A percentile compares a stretch with the other conserved stretches of the same genome.
Conservation (phyloP, 2,113 vertebrate genomes). For the Ceratotherium simum region DNA sequence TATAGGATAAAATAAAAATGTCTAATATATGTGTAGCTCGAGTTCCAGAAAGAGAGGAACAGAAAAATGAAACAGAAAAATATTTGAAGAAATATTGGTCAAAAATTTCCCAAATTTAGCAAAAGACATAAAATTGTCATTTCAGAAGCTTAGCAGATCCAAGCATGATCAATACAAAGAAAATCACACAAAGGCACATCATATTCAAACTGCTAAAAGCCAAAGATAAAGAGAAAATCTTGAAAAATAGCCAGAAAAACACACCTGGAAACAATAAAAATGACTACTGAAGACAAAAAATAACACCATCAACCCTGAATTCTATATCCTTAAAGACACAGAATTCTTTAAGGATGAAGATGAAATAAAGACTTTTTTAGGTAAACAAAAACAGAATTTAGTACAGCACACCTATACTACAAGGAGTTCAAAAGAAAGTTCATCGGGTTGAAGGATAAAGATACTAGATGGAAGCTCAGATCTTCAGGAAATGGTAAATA, state of each 20-base stretch:
- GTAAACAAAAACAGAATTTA: constrained; percentile 9
- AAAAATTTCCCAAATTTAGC: not conserved
- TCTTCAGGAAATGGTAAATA: not conserved
- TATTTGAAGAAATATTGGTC: not conserved
- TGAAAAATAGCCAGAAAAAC: not conserved
- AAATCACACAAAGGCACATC: not conserved
- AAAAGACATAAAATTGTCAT: not conserved
- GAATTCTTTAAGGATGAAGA: not conserved
- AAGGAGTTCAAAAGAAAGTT: not conserved
- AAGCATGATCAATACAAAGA: not conserved
- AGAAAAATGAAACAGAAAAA: not conserved
- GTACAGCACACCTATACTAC: not conserved
- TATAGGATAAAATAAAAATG: not conserved
- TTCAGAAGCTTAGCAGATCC: not conserved
- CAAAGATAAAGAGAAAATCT: not conserved
- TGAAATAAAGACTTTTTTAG: not conserved
- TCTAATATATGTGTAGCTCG: not conserved
- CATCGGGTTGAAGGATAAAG: not conserved
- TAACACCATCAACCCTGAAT: not conserved
- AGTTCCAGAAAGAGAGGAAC: not conserved
- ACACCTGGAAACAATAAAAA: not conserved
- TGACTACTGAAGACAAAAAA: not conserved
- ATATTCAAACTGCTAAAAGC: not conserved
- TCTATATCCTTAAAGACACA: not conserved
- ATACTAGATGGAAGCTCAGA: not conserved